These are phyloP conservation scores for Papilio aristodemus DNA, from an alignment of 1,140 invertebrate species.

Conservation along the genomic window DNA sequence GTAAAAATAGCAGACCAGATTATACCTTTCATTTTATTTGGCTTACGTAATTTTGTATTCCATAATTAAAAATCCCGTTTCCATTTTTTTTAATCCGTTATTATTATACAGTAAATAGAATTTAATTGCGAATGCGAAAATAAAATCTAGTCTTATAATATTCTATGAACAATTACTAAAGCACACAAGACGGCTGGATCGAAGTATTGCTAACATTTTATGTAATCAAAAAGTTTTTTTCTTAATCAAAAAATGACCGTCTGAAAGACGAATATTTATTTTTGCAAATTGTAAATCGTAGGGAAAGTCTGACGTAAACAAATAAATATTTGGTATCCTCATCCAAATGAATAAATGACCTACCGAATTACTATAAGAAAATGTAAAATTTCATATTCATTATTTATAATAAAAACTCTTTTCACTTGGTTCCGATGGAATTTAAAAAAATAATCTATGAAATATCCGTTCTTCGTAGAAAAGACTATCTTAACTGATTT, in stretches of 20 bases:
- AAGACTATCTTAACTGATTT: constrained; percentile 8
- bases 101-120: not conserved
- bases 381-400: not conserved
- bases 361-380: not conserved
- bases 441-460: not conserved
- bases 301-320: no score
- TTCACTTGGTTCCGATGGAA: not conserved
- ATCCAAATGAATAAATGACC: no score
- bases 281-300: no score
- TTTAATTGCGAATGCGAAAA: not conserved
- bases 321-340: no score
- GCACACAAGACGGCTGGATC: not conserved
- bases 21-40: no score
- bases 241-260: not conserved
- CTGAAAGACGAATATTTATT: no score
- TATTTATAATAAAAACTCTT: not conserved
- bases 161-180: not conserved
- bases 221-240: not conserved
- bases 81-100: not conserved
- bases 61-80: no score
- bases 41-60: no score
- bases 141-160: not conserved
- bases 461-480: not conserved
- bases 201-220: not conserved
- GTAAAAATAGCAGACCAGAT: no score